These are phyloP conservation scores for Diaphora mendica DNA, from an alignment of 2,888 invertebrate species.

Conservation along the genomic window DNA sequence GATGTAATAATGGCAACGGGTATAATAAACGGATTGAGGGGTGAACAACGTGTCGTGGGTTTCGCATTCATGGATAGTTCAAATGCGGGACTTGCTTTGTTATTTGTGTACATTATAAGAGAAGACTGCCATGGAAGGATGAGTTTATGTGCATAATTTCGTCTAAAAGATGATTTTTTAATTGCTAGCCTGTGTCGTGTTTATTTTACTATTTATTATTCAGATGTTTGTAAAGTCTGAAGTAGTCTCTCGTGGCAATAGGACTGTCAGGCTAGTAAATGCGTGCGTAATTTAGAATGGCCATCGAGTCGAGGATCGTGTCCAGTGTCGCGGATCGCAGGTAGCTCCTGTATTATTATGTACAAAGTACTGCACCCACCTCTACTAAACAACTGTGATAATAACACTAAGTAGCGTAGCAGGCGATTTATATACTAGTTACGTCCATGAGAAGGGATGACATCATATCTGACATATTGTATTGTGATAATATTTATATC, in stretches of 20 bases:
- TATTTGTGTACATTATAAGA: slow-evolving; percentile 84
- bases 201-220: slow-evolving; percentile 61
- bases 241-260: slow-evolving; percentile 58
- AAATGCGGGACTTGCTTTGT: slow-evolving; percentile 78
- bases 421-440: slow-evolving; percentile 86
- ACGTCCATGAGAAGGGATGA: slow-evolving; percentile 87
- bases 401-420: slow-evolving; percentile 87
- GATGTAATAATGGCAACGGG: slow-evolving; percentile 70
- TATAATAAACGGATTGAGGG: slow-evolving; percentile 69
- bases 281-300: slow-evolving; percentile 71
- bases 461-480: slow-evolving; percentile 87
- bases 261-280: slow-evolving; percentile 68
- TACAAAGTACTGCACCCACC: slow-evolving; percentile 87
- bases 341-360: slow-evolving; percentile 83
- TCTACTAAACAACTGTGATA: slow-evolving; percentile 87
- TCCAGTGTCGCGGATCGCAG: slow-evolving; percentile 78
- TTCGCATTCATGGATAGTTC: slow-evolving; percentile 68
- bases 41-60: slow-evolving; percentile 81
- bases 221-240: slow-evolving; percentile 57
- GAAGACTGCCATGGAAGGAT: slow-evolving; percentile 83
- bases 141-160: slow-evolving; percentile 78
- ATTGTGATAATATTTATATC: slow-evolving; percentile 83
- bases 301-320: slow-evolving; percentile 62
- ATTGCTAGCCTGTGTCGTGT: slow-evolving; percentile 69
- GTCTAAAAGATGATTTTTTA: slow-evolving; percentile 79